Evolutionary conservation across 2,113 vertebrate genomes (phyloP), one percentile per base, ranked within the genome.

Genomic region (Loxodonta africana): DNA sequence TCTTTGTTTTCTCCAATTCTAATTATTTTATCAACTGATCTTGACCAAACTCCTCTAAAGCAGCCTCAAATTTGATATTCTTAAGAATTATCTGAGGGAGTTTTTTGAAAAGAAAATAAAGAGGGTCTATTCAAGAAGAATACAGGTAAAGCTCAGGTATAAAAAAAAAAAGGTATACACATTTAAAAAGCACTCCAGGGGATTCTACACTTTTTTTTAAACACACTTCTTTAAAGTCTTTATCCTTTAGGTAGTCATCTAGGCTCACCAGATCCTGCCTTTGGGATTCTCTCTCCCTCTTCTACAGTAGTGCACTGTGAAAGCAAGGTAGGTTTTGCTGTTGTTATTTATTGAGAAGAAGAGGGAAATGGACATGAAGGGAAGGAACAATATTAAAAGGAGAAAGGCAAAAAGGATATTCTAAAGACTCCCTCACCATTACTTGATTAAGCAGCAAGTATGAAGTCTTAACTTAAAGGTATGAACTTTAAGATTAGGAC

Each of bases 21-120:
- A 86, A 92, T 94, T 77, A 95, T 83, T 90, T 46, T 48, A 74
- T 77, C 67, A 92, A 86, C 25, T 63, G 30, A 84, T 73, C 80
- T 53, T 86, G 6, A 90, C n/a, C 37, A 89, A 71, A 82, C 33
- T 81, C 71, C 28, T 44, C 69, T 71, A 95, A 91, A 92, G 67
- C 28, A 84, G 37, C 51, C 91, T 85, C 91, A 73, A 71, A 77
- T 1, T 11, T n/a, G 57, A 69, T 76, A 81, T 78, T 86, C 30
- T 0, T n/a, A 92, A 90, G 9, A 92, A 94, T 89, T 60, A 94
- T 4, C 25, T 28, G 60, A 88, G 57, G 15, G 30, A 18, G 3
- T 74, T 74, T 18, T 74, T 78, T 57, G n/a, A n/a, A 21, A 46
- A 91, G n/a, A 60, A 63, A 48, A 10, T 48, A 91, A 46, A 80